These are phyloP conservation scores for Periophthalmus magnuspinnatus DNA, from an alignment of 2,797 vertebrate genomes.

Conservation along the genomic window DNA sequence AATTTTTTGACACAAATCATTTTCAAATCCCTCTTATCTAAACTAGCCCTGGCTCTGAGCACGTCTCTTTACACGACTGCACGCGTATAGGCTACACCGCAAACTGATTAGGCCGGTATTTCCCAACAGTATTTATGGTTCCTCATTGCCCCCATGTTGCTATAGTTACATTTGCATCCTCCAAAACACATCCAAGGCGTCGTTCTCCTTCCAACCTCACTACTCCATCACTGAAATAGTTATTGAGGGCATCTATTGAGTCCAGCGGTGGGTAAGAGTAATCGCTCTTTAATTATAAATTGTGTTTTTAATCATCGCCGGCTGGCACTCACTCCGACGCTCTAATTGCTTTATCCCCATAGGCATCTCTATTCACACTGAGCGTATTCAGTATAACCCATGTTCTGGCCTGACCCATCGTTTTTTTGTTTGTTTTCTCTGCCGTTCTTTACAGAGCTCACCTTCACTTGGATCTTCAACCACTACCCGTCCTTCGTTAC, in stretches of 20 bases:
- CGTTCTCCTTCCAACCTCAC: background rate
- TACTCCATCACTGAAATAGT: conserved; percentile 16
- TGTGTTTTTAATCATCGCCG: conserved; percentile 62
- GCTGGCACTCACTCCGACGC: conserved; percentile 37
- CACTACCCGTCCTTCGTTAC: conserved; percentile 86
- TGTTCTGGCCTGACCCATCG: conserved; percentile 7
- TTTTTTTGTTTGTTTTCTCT: conserved; percentile 16
- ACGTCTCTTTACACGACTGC: background rate
- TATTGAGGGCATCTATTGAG: conserved; percentile 45
- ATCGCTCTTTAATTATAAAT: conserved; percentile 61
- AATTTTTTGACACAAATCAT: too few relatives aligned
- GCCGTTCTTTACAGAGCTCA: conserved; percentile 77
- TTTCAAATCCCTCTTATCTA: background rate
- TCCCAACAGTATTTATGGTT: background rate
- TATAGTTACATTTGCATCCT: background rate
- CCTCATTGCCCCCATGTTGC: background rate
- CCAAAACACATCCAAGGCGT: conserved; percentile 6
- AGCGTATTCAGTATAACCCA: conserved; percentile 33
- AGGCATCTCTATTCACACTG: conserved; percentile 40
- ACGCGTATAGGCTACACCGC: background rate
- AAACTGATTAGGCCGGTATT: background rate
- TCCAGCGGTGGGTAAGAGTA: conserved; percentile 43
- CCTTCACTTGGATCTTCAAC: conserved; percentile 95
- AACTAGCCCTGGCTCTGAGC: background rate
- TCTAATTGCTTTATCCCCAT: conserved; percentile 59